phyloP scores from a whole-genome alignment of 2,888 invertebrate genomes.

The Stenchaetothrips biformis region DNA sequence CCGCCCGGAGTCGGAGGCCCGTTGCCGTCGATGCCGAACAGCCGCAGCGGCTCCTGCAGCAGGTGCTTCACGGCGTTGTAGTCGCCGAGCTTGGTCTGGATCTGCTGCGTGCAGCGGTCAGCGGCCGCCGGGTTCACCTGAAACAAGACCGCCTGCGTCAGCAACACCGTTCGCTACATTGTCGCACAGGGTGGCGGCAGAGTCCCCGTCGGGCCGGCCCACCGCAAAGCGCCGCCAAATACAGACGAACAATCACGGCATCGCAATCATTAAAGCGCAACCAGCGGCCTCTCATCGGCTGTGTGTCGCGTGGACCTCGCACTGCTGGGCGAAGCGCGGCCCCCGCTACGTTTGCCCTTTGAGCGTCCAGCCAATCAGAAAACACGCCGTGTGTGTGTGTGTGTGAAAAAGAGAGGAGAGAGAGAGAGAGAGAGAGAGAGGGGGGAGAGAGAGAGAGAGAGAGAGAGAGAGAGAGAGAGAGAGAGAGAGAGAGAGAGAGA shows the following conservation, averaged over 20 bases:
- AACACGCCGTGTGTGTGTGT: not conserved
- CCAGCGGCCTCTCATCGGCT: not conserved
- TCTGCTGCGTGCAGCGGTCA: constrained; percentile 63
- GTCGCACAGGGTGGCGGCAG: too few relatives aligned
- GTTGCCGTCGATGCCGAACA: constrained; percentile 65
- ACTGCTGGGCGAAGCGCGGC: too few relatives aligned
- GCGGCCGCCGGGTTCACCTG: constrained; percentile 60
- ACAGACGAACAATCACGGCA: not conserved
- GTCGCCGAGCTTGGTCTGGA: constrained; percentile 66
- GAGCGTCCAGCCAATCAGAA: not conserved
- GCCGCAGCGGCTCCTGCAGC: constrained; percentile 44
- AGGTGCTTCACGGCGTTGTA: constrained; percentile 63
- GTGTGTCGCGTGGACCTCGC: not conserved
- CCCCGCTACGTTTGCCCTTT: too few relatives aligned
- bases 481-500: too few relatives aligned
- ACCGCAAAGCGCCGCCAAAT: not conserved
- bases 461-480: not conserved
- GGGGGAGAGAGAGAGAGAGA: not conserved
- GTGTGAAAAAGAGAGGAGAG: not conserved
- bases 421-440: not conserved
- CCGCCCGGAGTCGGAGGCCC: constrained; percentile 60
- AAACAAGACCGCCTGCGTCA: constrained; percentile 38
- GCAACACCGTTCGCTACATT: not conserved
- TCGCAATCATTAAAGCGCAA: not conserved
- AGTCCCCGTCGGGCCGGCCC: too few relatives aligned